Base-by-base conservation (phyloP, 2,888 invertebrate species). In the Hypercompe scribonia region DNA sequence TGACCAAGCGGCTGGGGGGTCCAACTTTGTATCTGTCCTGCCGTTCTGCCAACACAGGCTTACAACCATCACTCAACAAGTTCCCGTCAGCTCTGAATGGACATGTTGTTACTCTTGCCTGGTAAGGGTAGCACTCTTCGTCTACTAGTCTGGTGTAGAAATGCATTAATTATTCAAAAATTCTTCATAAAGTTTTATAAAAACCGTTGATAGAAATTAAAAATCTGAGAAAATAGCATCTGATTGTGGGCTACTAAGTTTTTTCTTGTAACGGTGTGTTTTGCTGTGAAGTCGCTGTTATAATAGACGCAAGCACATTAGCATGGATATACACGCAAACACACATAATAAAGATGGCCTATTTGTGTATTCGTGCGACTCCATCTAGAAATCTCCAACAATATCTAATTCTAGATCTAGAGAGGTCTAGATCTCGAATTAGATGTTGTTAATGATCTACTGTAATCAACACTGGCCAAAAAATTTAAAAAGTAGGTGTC, bases 111-210 rank as follows among this genome's bases (percentile, higher is more conserved):
- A 94, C 94, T 10, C 87, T 89, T 0, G 97, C 97, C 33, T 94
- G 95, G 91, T 98, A 99, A 0, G 98, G 98, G 92, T 98, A 98
- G 90, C 99, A 99, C 0, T 96, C 93, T 82, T 98, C 98, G 80
- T 98, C 97, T 8, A 99, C 98, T 58, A 99, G 94, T 1, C 99
- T 99, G 90, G 11, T 33, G 11, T 7, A 33, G 15, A 18, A 63
- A 61, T 28, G 11, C 18, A 68, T 36, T 58, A n/a, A 21, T 28
- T 58, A 28, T 58, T 58, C 28, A 58, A 58, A n/a, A 2, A n/a
- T 58, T 31, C 2, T 50, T n/a, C n/a, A n/a, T n/a, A n/a, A n/a
- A n/a, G n/a, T n/a, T n/a, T n/a, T n/a, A n/a, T n/a, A n/a, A n/a
- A n/a, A n/a, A n/a, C n/a, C n/a, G n/a, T n/a, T n/a, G n/a, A n/a